Conservation (phyloP, 2,113 vertebrate genomes). For the Canis aureus region DNA sequence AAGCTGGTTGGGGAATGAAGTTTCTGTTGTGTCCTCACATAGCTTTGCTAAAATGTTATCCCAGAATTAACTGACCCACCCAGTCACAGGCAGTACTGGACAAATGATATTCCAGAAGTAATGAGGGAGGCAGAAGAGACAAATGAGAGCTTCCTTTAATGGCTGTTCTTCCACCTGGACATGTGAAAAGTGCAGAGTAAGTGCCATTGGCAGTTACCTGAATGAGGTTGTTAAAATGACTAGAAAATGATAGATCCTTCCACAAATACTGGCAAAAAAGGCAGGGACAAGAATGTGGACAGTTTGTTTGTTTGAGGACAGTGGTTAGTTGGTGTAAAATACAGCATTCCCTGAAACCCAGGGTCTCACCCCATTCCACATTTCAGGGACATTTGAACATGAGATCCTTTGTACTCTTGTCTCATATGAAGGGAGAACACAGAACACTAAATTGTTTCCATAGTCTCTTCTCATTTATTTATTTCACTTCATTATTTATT, state of each 20-base stretch:
- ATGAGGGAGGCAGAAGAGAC: not conserved
- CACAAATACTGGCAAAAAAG: not conserved
- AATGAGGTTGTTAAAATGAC: not conserved
- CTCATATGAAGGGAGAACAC: not conserved
- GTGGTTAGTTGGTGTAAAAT: not conserved
- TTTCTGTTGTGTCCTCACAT: not conserved
- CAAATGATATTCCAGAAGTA: not conserved
- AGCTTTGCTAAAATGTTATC: not conserved
- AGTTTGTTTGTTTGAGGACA: not conserved
- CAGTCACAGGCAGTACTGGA: not conserved
- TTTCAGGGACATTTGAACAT: not conserved
- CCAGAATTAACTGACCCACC: too few species aligned
- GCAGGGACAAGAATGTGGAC: not conserved
- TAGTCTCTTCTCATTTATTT: constrained; percentile 10
- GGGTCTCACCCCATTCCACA: not conserved
- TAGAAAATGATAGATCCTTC: not conserved
- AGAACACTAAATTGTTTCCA: not conserved
- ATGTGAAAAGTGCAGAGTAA: not conserved
- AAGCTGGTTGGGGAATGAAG: not conserved
- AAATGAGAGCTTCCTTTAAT: not conserved
- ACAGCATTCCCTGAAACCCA: not conserved
- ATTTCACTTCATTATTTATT: constrained; percentile 70
- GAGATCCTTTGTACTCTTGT: not conserved
- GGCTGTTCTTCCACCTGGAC: not conserved
- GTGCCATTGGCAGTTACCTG: not conserved